These are phyloP conservation scores for Macrocentrus cingulum DNA, from an alignment of 1,140 invertebrate species.

Conservation along the genomic window DNA sequence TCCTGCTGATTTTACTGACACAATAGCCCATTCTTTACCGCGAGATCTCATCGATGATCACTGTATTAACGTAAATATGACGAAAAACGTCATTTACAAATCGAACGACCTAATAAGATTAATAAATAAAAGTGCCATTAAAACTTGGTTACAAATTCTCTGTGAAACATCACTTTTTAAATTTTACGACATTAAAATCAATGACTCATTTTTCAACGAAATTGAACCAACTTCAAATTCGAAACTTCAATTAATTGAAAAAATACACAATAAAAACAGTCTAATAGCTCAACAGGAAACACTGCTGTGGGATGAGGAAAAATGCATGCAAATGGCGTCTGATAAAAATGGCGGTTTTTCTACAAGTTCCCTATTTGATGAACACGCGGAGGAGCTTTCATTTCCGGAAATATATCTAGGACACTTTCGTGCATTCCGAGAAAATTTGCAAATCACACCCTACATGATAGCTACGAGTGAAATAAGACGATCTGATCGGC, in stretches of 20 bases:
- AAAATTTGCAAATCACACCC: no score
- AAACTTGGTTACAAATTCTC: slow-evolving; percentile 30
- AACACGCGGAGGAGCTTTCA: no score
- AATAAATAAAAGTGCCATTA: slow-evolving; percentile 29
- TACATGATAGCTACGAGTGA: no score
- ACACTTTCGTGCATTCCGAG: no score
- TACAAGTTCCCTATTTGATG: slow-evolving; percentile 25
- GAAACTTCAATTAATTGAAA: slow-evolving; percentile 33
- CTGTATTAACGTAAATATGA: slow-evolving; percentile 40
- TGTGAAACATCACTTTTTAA: slow-evolving; percentile 27
- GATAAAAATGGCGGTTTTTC: slow-evolving; percentile 31
- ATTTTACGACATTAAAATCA: slow-evolving; percentile 20
- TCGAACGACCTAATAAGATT: slow-evolving; percentile 28
- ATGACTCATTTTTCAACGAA: slow-evolving; percentile 18
- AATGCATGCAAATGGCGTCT: slow-evolving; percentile 35
- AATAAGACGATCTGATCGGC: no score
- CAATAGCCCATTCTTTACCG: slow-evolving; percentile 46
- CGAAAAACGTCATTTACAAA: slow-evolving; percentile 39
- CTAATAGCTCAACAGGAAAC: slow-evolving; percentile 7
- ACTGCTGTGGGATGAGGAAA: slow-evolving; percentile 17
- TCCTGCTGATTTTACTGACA: slow-evolving; percentile 43
- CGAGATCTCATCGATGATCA: slow-evolving; percentile 44
- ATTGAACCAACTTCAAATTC: background rate
- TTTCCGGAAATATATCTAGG: no score
- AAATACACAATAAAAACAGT: slow-evolving; percentile 29